phyloP scores from a whole-genome alignment of 2,113 vertebrate genomes.

The Myocastor coypus region DNA sequence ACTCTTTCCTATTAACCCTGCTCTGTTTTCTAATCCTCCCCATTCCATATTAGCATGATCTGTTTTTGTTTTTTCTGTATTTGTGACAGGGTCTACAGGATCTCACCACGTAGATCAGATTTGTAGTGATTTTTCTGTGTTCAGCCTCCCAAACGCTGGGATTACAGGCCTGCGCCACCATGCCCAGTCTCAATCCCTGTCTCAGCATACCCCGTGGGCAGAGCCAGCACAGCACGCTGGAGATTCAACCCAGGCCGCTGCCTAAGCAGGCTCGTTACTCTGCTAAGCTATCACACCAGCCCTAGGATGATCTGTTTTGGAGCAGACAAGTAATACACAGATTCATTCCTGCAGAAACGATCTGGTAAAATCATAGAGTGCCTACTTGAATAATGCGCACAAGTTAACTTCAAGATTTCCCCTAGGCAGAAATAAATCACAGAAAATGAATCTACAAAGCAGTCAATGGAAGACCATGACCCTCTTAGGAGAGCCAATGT shows the following conservation, averaged over 20 bases:
- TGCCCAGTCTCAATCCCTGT: no score
- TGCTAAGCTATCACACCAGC: no score
- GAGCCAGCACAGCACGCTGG: no score
- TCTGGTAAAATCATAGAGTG: constrained; percentile 85
- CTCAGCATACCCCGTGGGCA: no score
- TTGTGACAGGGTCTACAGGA: no score
- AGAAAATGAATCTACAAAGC: constrained; percentile 83
- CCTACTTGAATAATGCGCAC: constrained; percentile 85
- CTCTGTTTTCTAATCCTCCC: constrained; percentile 16
- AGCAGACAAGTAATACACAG: constrained; percentile 84
- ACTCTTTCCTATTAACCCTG: constrained; percentile 65
- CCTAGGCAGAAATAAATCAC: constrained; percentile 85
- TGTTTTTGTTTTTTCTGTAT: constrained; percentile 11
- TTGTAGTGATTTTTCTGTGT: no score
- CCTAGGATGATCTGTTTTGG: constrained; percentile 24
- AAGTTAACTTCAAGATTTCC: constrained; percentile 84
- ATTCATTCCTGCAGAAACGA: constrained; percentile 86
- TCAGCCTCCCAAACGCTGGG: no score
- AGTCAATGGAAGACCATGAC: constrained; percentile 81
- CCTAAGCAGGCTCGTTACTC: no score
- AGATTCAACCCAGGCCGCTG: no score
- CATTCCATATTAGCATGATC: constrained; percentile 16
- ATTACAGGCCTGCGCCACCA: no score
- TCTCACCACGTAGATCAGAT: no score
- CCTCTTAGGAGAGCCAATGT: constrained; percentile 83